phyloP scores from a whole-genome alignment of 2,888 invertebrate genomes.

The Monopis laevigella region DNA sequence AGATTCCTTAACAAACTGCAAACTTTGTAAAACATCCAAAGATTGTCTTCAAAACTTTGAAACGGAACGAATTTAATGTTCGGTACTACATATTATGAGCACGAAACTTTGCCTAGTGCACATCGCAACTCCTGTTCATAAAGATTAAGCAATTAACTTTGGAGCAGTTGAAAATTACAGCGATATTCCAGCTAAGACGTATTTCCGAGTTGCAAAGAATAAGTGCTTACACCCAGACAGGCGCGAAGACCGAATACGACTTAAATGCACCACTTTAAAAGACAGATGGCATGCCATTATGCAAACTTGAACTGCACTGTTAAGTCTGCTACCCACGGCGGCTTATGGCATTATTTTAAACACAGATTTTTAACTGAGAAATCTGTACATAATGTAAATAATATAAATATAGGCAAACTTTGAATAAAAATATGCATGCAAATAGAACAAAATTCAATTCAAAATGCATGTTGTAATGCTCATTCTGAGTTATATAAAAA shows the following conservation, averaged over 20 bases:
- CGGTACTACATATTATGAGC: conserved; percentile 7
- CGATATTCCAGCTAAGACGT: conserved; percentile 5
- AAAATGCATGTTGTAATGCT: too few relatives aligned
- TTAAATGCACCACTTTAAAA: conserved; percentile 14
- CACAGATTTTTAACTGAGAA: conserved; percentile 6
- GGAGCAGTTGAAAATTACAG: conserved; percentile 2
- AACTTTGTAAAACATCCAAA: conserved; percentile 1
- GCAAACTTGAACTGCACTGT: conserved; percentile 11
- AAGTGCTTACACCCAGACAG: conserved; percentile 8
- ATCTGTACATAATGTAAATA: too few relatives aligned
- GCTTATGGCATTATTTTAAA: conserved; percentile 9
- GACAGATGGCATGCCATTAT: conserved; percentile 13
- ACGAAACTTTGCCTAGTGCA: conserved; percentile 8
- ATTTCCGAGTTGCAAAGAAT: conserved; percentile 10
- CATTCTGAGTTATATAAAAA: too few relatives aligned
- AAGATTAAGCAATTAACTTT: conserved; percentile 10
- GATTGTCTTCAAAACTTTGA: not conserved
- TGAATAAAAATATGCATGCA: too few relatives aligned
- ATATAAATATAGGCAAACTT: too few relatives aligned
- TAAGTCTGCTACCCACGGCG: conserved; percentile 9
- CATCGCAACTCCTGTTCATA: not conserved
- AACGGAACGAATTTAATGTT: conserved; percentile 8
- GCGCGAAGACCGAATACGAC: conserved; percentile 4
- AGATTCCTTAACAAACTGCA: too few relatives aligned
- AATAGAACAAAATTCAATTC: too few relatives aligned